Conservation (phyloP, 2,113 vertebrate species). For the Coregonus clupeaformis region DNA sequence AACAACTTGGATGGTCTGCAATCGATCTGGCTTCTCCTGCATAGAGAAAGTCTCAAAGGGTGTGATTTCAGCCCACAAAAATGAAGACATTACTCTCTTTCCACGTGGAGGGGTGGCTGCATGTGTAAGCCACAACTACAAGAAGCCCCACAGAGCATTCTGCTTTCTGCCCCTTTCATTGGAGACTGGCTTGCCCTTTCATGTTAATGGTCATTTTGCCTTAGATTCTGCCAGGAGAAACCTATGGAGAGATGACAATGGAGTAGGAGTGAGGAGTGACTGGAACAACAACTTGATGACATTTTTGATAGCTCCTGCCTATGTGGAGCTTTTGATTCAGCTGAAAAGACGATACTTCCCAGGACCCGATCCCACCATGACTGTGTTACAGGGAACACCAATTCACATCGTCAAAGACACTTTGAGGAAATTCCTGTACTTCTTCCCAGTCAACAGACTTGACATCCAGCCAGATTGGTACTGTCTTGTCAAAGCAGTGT, state of each 20-base stretch:
- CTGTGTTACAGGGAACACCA: constrained; percentile 87
- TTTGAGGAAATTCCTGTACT: constrained; percentile 90
- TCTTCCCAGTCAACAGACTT: constrained; percentile 93
- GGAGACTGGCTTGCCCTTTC: constrained; percentile 94
- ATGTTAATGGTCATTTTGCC: constrained; percentile 98
- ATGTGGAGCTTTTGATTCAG: constrained; percentile 91
- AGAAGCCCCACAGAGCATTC: constrained; percentile 92
- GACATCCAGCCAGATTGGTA: constrained; percentile 97
- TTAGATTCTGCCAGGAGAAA: constrained; percentile 95
- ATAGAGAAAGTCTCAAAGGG: constrained; percentile 95
- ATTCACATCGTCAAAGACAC: constrained; percentile 91
- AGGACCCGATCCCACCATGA: constrained; percentile 88
- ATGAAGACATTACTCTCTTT: constrained; percentile 96
- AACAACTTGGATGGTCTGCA: constrained; percentile 96
- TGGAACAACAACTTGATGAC: constrained; percentile 98
- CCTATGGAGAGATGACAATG: constrained; percentile 97
- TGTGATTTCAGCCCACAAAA: constrained; percentile 97
- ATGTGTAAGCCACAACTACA: constrained; percentile 96
- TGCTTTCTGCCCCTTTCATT: constrained; percentile 95
- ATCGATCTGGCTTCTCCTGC: constrained; percentile 91
- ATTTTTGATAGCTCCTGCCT: constrained; percentile 89
- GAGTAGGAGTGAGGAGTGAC: constrained; percentile 95
- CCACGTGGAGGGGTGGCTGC: constrained; percentile 96
- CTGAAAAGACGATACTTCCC: constrained; percentile 91
- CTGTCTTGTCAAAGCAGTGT: constrained; percentile 94